Percentiles rank a stretch among this genome's conserved stretches.
Evolutionary conservation across 2,113 vertebrate species (phyloP).

Genomic region (Heliornis fulica): DNA sequence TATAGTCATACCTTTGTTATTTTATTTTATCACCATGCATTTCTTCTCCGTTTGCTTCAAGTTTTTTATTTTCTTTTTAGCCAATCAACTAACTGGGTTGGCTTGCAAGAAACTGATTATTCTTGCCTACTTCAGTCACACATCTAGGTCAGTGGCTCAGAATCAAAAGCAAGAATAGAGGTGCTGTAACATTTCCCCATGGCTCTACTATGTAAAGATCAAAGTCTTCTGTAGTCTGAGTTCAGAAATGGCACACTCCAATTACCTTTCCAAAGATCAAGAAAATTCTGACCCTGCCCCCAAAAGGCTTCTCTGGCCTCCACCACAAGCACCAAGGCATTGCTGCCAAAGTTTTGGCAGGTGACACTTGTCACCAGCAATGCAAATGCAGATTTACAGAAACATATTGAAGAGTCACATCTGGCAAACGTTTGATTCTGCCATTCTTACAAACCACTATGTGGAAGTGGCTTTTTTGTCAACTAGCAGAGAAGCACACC

Average conservation of each 20-base stretch:
- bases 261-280: background rate
- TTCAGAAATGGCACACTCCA: fast-evolving
- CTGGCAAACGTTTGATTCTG: background rate
- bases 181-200: background rate
- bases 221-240: background rate
- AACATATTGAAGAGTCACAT: background rate
- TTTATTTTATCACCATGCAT: background rate
- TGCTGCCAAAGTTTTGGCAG: fast-evolving
- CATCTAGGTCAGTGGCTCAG: background rate
- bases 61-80: background rate
- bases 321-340: background rate
- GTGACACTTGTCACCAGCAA: background rate
- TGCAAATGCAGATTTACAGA: background rate
- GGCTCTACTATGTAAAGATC: background rate
- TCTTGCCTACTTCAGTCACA: background rate
- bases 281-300: background rate
- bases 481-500: background rate
- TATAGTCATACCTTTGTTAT: background rate
- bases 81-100: background rate
- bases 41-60: background rate
- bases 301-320: no score
- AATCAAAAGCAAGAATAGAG: background rate
- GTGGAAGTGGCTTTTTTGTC: background rate
- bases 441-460: background rate
- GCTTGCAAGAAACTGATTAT: background rate